These are phyloP conservation scores for Nannospalax galili DNA, from an alignment of 2,113 vertebrate species.

Conservation along the genomic window DNA sequence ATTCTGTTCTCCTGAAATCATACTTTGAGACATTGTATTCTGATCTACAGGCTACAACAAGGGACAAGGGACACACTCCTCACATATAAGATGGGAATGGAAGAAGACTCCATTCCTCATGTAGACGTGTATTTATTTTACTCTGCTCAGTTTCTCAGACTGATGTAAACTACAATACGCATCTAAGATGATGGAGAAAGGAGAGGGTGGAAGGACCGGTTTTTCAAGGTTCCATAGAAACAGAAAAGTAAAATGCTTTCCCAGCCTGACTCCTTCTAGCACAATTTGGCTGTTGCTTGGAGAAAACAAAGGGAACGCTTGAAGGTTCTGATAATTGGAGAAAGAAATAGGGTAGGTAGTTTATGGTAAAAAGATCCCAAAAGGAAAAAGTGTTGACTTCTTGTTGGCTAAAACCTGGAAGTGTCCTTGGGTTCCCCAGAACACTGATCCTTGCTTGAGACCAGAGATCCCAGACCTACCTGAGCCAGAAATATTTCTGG, in stretches of 20 bases:
- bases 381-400: too few relatives aligned
- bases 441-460: too few relatives aligned
- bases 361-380: too few relatives aligned
- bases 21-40: not conserved
- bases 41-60: constrained; percentile 18
- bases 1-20: not conserved
- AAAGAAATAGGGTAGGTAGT: too few relatives aligned
- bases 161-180: not conserved
- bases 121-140: not conserved
- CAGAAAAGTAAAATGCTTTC: not conserved
- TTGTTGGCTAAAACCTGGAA: too few relatives aligned
- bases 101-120: not conserved
- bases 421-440: too few relatives aligned
- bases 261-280: not conserved
- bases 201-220: not conserved
- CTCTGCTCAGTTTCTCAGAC: not conserved
- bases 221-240: not conserved
- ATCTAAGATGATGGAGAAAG: not conserved
- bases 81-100: not conserved
- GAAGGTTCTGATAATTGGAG: not conserved
- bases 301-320: not conserved
- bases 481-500: too few relatives aligned
- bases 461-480: too few relatives aligned
- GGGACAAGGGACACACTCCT: not conserved
- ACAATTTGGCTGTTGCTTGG: not conserved